Percentiles rank a stretch among this genome's conserved stretches.
These are phyloP conservation scores for Emydura subglobosa DNA, from an alignment of 2,113 vertebrate species.

Conservation along the genomic window DNA sequence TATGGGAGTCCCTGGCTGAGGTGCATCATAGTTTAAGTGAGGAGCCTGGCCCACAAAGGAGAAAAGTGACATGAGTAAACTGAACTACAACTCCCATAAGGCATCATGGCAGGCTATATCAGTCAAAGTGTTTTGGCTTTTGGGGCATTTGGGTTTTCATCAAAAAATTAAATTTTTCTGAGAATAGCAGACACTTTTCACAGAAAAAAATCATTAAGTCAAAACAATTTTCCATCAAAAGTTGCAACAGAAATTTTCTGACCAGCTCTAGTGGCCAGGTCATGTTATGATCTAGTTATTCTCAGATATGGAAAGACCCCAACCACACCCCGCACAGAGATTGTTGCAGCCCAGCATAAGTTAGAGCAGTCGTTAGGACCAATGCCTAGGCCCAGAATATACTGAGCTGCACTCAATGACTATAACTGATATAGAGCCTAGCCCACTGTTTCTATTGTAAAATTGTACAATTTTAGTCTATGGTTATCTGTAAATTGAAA, in stretches of 20 bases:
- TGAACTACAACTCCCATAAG: background rate
- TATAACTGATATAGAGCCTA: background rate
- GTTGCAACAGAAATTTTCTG: rapidly evolving
- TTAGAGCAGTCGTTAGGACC: background rate
- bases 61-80: background rate
- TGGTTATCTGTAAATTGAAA: background rate
- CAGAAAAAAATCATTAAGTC: background rate
- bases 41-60: background rate
- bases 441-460: background rate
- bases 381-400: rapidly evolving
- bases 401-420: background rate
- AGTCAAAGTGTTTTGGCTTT: background rate
- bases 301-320: background rate
- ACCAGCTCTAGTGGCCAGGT: background rate
- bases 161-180: background rate
- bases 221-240: background rate
- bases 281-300: background rate
- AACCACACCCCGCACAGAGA: background rate
- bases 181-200: rapidly evolving
- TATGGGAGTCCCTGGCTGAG: background rate
- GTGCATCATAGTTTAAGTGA: rapidly evolving
- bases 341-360: background rate
- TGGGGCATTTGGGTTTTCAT: background rate
- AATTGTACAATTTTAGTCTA: background rate
- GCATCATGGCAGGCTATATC: background rate